These are phyloP conservation scores for Malurus splendens DNA, from an alignment of 2,797 vertebrate species.

Conservation along the genomic window DNA sequence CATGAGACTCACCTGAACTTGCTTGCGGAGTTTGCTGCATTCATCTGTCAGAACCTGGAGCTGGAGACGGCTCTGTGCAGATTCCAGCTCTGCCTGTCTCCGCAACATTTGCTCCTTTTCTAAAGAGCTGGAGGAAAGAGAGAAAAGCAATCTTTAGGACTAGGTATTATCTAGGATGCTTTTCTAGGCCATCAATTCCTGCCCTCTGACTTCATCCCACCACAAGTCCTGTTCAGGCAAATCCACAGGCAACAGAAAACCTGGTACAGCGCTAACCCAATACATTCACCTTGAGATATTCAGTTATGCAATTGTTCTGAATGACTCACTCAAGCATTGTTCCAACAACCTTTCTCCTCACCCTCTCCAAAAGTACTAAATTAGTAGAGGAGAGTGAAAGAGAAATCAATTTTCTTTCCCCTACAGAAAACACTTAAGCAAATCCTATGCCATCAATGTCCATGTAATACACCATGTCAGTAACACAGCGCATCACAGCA, in stretches of 20 bases:
- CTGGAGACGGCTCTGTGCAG: constrained; percentile 87
- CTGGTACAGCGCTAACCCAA: neutral
- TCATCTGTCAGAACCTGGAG: constrained; percentile 85
- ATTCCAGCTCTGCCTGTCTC: constrained; percentile 87
- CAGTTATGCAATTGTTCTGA: neutral
- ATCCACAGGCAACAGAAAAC: neutral
- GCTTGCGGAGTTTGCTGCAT: constrained; percentile 80
- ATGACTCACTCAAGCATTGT: neutral
- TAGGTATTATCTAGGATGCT: neutral
- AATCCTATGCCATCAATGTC: neutral
- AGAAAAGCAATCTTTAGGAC: neutral
- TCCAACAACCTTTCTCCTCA: neutral
- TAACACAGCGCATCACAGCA: neutral
- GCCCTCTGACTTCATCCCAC: neutral
- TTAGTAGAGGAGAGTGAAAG: neutral
- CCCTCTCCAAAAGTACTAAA: neutral
- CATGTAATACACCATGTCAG: neutral
- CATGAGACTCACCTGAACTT: constrained; percentile 77
- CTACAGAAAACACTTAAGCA: neutral
- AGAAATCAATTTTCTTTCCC: neutral
- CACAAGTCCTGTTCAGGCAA: neutral
- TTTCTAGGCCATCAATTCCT: neutral
- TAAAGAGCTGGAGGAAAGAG: constrained; percentile 72
- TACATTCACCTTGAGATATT: neutral
- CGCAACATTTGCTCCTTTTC: constrained; percentile 83